Evolutionary conservation across 1,140 invertebrate species (phyloP).

Genomic region (Listronotus bonariensis): DNA sequence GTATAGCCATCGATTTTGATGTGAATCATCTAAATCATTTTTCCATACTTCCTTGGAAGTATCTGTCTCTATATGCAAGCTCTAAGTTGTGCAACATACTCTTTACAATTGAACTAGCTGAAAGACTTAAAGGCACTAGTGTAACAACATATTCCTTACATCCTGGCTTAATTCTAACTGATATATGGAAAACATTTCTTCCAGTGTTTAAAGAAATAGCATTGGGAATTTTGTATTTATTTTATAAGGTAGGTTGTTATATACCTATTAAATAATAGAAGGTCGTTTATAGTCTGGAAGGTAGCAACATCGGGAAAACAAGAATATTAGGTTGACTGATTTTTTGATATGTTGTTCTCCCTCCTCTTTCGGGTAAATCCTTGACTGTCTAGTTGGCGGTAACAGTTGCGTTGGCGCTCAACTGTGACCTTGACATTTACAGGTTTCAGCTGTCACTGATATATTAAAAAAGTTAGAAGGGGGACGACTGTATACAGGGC

Average conservation of each 20-base stretch:
- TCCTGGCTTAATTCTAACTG: conserved; percentile 62
- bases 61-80: conserved; percentile 59
- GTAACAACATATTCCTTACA: conserved; percentile 82
- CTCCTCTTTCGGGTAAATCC: conserved; percentile 17
- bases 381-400: too few species aligned
- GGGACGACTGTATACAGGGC: too few species aligned
- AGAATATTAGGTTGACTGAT: conserved; percentile 11
- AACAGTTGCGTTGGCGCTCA: too few species aligned
- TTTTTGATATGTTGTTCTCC: conserved; percentile 20
- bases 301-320: too few species aligned
- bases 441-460: too few species aligned
- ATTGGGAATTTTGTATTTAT: background rate
- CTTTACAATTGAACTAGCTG: conserved; percentile 79
- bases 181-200: conserved; percentile 16
- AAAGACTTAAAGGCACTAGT: conserved; percentile 71
- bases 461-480: too few species aligned
- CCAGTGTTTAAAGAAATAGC: background rate
- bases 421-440: too few species aligned
- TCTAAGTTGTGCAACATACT: conserved; percentile 81
- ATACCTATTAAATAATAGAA: background rate
- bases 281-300: too few species aligned
- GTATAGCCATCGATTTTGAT: conserved; percentile 58
- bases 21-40: conserved; percentile 19
- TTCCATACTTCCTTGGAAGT: conserved; percentile 2
- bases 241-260: conserved; percentile 56